Evolutionary conservation across 2,888 invertebrate genomes (phyloP).

Genomic region (Reticulitermes lucifugus): DNA sequence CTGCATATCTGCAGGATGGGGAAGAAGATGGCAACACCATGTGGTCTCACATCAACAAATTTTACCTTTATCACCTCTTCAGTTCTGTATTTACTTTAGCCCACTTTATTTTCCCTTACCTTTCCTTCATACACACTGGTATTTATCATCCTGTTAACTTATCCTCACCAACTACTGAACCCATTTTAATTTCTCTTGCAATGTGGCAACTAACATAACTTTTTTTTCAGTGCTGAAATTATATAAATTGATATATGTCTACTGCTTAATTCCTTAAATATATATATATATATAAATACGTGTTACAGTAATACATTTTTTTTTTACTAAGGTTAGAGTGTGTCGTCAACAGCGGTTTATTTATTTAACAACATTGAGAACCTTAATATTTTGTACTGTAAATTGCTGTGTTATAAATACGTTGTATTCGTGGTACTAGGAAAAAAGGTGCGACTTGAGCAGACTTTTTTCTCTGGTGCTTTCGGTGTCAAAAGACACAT

Average conservation of each 20-base stretch:
- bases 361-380: too few relatives aligned
- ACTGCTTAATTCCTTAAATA: too few relatives aligned
- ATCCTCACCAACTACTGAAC: too few relatives aligned
- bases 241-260: neutral
- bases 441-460: neutral
- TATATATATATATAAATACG: too few relatives aligned
- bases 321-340: too few relatives aligned
- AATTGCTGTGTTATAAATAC: neutral
- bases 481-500: neutral
- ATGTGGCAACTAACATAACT: neutral
- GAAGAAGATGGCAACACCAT: neutral
- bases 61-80: neutral
- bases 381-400: neutral
- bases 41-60: too few relatives aligned
- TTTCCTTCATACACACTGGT: neutral
- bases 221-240: conserved; percentile 16
- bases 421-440: neutral
- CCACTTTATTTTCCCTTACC: neutral
- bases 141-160: neutral
- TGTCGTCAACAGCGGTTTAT: too few relatives aligned
- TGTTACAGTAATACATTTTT: too few relatives aligned
- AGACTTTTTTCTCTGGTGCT: neutral
- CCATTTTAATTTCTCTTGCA: neutral
- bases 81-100: neutral
- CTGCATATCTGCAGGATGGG: neutral